Evolutionary conservation across 2,113 vertebrate genomes (phyloP).

Genomic region (Tichodroma muraria): DNA sequence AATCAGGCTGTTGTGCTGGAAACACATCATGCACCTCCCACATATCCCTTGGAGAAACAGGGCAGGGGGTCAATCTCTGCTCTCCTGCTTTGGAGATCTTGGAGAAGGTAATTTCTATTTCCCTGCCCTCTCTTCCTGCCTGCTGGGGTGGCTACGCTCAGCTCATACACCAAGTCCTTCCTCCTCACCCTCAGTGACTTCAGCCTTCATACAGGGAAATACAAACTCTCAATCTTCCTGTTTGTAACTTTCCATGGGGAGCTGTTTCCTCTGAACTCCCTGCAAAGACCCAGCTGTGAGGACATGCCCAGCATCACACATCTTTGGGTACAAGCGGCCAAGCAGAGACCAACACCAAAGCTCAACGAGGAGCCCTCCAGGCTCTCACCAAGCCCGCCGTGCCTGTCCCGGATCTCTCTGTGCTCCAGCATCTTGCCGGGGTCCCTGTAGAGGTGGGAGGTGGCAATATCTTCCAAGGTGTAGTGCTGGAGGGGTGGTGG

Average conservation of each 20-base stretch:
- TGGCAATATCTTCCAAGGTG: constrained; percentile 91
- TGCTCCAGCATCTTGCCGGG: constrained; percentile 87
- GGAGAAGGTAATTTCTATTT: neutral
- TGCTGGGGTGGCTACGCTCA: neutral
- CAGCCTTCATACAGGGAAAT: neutral
- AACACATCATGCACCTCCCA: neutral
- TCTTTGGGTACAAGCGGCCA: neutral
- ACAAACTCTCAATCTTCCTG: neutral
- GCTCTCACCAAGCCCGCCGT: constrained; percentile 77
- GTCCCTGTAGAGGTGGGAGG: constrained; percentile 91
- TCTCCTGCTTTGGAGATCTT: neutral
- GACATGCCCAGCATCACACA: neutral
- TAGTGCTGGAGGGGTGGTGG: constrained; percentile 96
- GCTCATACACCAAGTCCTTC: neutral
- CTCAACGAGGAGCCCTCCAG: neutral
- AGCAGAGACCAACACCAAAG: neutral
- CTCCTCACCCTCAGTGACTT: neutral
- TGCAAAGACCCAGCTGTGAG: neutral
- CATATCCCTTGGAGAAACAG: neutral
- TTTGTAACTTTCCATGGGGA: neutral
- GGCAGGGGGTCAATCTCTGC: neutral
- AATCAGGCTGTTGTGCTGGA: neutral
- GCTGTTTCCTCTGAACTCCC: neutral
- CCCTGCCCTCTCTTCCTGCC: neutral
- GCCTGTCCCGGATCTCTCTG: constrained; percentile 88